phyloP scores from a whole-genome alignment of 1,140 invertebrate genomes.

The Paralvinella palmiformis region DNA sequence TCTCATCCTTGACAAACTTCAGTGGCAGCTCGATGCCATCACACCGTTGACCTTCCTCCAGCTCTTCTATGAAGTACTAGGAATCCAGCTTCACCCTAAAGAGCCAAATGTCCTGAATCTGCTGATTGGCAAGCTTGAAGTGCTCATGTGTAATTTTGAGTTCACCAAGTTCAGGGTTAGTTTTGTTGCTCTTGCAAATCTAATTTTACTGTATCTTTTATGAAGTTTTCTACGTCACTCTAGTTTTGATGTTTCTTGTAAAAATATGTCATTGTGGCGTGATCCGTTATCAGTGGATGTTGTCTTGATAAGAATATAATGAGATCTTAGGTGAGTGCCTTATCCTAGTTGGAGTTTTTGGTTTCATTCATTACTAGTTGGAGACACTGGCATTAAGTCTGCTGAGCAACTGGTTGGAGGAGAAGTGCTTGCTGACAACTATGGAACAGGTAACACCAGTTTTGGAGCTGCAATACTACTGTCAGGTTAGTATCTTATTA shows the following conservation, averaged over 20 bases:
- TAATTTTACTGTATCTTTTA: no score
- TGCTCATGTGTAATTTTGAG: conserved; percentile 20
- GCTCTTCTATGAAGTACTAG: conserved; percentile 18
- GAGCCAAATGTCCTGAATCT: not conserved
- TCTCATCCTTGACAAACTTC: conserved; percentile 22
- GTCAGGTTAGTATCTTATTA: conserved; percentile 17
- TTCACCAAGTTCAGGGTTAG: conserved; percentile 18
- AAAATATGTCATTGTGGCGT: no score
- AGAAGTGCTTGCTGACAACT: not conserved
- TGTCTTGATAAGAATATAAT: no score
- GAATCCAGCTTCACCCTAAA: conserved; percentile 14
- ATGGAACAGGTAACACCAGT: conserved; percentile 11
- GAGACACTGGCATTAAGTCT: conserved; percentile 21
- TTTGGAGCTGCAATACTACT: conserved; percentile 20
- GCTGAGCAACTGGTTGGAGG: conserved; percentile 18
- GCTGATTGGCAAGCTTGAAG: conserved; percentile 16
- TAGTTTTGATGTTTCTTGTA: no score
- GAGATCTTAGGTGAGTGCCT: no score
- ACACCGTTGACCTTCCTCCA: conserved; percentile 23
- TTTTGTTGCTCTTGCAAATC: no score
- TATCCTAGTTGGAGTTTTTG: no score
- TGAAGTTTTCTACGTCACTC: no score
- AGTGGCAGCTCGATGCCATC: conserved; percentile 19
- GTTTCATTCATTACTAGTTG: conserved; percentile 16
- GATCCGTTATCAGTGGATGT: no score